Conservation (phyloP, 2,113 vertebrate species). For the Panthera tigris region DNA sequence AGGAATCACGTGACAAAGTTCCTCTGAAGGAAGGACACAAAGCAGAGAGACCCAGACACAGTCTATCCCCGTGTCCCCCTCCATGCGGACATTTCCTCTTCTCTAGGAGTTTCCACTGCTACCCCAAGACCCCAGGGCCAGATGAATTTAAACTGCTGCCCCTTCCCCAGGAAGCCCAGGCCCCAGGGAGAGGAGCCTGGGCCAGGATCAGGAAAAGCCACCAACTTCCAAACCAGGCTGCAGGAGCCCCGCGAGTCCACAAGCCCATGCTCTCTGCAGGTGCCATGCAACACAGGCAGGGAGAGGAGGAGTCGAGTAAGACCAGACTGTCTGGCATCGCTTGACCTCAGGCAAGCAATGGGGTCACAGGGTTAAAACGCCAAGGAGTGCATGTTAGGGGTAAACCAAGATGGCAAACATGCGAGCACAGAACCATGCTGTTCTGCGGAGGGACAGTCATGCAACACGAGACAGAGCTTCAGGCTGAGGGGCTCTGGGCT, state of each 20-base stretch:
- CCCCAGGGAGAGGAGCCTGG: neutral
- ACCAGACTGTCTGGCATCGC: neutral
- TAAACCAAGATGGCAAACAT: conserved; percentile 56
- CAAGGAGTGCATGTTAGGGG: neutral
- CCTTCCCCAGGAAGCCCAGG: conserved; percentile 20
- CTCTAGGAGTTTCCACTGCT: neutral
- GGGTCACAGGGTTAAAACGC: neutral
- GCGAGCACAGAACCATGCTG: conserved; percentile 78
- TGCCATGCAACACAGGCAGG: conserved; percentile 77
- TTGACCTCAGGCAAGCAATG: conserved; percentile 3
- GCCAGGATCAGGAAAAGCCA: neutral
- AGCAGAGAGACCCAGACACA: neutral
- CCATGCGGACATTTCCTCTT: neutral
- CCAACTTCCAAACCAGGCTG: neutral
- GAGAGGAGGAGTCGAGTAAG: conserved; percentile 19
- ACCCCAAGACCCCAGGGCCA: neutral
- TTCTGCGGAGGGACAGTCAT: conserved; percentile 68
- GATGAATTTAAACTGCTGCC: neutral
- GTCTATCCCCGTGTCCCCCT: neutral
- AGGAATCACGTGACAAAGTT: neutral
- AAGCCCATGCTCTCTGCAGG: conserved; percentile 43
- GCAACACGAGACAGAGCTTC: conserved; percentile 75
- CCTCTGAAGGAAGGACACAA: neutral
- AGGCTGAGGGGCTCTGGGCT: neutral
- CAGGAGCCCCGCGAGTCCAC: neutral